Percentiles rank a stretch among this genome's conserved stretches.
Conservation (phyloP, 1,140 invertebrate genomes). For the Drosophila equinoxialis region DNA sequence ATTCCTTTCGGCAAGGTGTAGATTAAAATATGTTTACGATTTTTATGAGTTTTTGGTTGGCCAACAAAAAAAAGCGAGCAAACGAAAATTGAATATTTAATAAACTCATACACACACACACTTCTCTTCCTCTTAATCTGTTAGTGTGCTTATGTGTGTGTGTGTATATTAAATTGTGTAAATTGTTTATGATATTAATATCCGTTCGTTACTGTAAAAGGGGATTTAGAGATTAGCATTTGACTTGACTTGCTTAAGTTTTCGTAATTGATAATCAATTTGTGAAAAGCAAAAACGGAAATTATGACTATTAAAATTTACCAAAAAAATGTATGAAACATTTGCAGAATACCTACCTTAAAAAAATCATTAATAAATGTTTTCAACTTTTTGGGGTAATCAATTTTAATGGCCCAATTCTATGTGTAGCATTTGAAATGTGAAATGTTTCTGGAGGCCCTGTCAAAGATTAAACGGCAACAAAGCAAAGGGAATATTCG, state of each 20-base stretch:
- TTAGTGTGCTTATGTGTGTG: conserved; percentile 11
- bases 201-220: conserved; percentile 37
- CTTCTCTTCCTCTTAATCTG: not conserved
- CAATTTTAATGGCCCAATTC: conserved; percentile 8
- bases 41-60: conserved; percentile 47
- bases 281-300: conserved; percentile 39
- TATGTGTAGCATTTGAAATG: conserved; percentile 45
- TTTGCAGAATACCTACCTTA: no score
- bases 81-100: conserved; percentile 52
- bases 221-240: conserved; percentile 33
- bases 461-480: conserved; percentile 52
- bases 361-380: no score
- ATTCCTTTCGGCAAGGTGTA: conserved; percentile 4
- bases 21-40: conserved; percentile 23
- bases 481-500: conserved; percentile 2
- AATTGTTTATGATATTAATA: conserved; percentile 59
- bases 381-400: not conserved
- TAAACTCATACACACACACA: conserved; percentile 19
- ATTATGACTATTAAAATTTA: conserved; percentile 46
- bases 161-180: conserved; percentile 30
- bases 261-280: conserved; percentile 42
- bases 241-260: conserved; percentile 23
- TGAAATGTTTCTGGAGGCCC: conserved; percentile 36
- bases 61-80: conserved; percentile 6
- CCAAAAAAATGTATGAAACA: no score